Percentiles rank a stretch among this genome's conserved stretches.
phyloP scores from a whole-genome alignment of 1,140 invertebrate species.

The Coelopa frigida region DNA sequence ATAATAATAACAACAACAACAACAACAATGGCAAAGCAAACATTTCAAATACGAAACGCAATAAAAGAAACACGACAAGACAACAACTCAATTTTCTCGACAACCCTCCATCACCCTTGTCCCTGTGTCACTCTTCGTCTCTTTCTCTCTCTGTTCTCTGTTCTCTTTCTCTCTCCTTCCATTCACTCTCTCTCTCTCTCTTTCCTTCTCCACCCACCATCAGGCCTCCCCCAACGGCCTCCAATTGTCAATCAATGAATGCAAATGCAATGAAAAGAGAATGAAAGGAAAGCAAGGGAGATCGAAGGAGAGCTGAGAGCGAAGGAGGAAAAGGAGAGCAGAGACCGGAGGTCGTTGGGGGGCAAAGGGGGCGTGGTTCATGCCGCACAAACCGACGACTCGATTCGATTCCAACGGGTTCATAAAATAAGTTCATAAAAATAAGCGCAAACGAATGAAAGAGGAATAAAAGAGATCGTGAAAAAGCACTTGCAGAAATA shows the following conservation, averaged over 20 bases:
- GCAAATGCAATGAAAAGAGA: background rate
- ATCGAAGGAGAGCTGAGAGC: background rate
- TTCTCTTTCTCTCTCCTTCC: background rate
- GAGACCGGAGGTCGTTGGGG: no score
- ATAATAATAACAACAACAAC: background rate
- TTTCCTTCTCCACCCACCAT: background rate
- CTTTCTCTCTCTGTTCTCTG: background rate
- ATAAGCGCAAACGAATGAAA: no score
- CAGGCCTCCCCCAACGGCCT: no score
- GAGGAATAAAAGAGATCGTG: no score
- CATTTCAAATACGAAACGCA: background rate
- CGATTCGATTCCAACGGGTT: no score
- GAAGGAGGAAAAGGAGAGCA: constrained; percentile 1
- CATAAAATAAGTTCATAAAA: no score
- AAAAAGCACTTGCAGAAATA: no score
- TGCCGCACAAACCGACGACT: no score
- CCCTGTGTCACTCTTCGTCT: background rate
- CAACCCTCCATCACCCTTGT: background rate
- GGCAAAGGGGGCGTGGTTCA: no score
- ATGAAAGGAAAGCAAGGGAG: background rate
- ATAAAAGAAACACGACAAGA: constrained; percentile 7
- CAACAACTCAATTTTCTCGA: background rate
- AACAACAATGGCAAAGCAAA: background rate
- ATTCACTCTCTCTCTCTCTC: background rate
- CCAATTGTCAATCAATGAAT: no score